These are phyloP conservation scores for Ormyrus nitidulus DNA, from an alignment of 2,888 invertebrate genomes.

Conservation along the genomic window DNA sequence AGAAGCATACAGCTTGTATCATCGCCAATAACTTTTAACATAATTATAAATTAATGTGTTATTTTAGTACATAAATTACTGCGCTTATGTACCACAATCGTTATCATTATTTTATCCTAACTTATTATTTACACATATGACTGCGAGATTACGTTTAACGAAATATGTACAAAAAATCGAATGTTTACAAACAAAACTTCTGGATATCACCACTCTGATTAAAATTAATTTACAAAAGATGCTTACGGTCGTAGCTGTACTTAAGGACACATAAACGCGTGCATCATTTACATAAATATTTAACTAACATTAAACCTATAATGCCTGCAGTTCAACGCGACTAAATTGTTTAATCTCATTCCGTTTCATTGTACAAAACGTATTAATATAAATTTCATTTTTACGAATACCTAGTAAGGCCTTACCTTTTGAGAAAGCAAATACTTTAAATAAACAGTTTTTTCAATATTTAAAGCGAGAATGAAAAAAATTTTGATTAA, in stretches of 20 bases:
- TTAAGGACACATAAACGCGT: constrained; percentile 23
- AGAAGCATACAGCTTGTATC: constrained; percentile 7
- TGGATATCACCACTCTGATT: constrained; percentile 27
- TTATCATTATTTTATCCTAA: constrained; percentile 44
- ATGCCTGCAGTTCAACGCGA: constrained; percentile 52
- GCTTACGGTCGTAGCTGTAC: constrained; percentile 19
- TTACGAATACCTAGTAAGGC: too few relatives aligned
- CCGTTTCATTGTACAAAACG: neutral
- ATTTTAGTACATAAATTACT: constrained; percentile 42
- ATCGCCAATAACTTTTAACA: constrained; percentile 43
- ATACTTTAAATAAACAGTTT: too few relatives aligned
- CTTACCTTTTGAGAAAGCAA: too few relatives aligned
- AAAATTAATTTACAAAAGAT: constrained; percentile 51
- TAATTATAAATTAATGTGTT: constrained; percentile 48
- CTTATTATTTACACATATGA: constrained; percentile 54
- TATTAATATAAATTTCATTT: too few relatives aligned
- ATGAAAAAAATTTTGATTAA: neutral
- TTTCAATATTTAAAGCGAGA: too few relatives aligned
- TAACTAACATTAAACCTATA: constrained; percentile 51
- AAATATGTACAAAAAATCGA: constrained; percentile 49
- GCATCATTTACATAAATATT: constrained; percentile 44
- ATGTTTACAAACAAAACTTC: constrained; percentile 40
- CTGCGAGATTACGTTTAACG: constrained; percentile 46
- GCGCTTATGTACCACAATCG: constrained; percentile 28
- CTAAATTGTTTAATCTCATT: constrained; percentile 33